phyloP scores from a whole-genome alignment of 1,140 invertebrate species.

The Oreohelix idahoensis region DNA sequence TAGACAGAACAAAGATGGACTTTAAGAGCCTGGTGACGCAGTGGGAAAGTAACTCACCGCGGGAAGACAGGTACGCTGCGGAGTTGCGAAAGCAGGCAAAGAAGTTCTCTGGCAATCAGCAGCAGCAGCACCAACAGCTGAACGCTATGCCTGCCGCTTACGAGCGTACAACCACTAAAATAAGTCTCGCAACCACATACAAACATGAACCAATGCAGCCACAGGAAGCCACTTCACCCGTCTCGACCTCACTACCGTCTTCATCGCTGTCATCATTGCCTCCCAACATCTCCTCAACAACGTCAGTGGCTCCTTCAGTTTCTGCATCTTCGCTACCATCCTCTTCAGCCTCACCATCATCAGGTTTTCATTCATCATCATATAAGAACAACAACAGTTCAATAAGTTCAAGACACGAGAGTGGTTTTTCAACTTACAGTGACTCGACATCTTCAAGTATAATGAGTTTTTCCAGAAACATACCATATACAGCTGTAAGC shows the following conservation, averaged over 20 bases:
- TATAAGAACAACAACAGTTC: not conserved
- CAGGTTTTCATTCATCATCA: not conserved
- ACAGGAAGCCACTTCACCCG: constrained; percentile 53
- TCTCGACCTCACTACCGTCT: not conserved
- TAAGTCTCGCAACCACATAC: constrained; percentile 58
- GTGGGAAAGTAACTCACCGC: constrained; percentile 52
- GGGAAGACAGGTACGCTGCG: constrained; percentile 59
- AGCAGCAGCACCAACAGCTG: constrained; percentile 29
- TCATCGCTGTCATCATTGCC: constrained; percentile 33
- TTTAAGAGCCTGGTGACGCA: constrained; percentile 44
- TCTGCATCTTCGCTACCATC: not conserved
- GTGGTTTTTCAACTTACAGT: not conserved
- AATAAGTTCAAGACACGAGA: not conserved
- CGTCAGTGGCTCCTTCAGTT: constrained; percentile 47
- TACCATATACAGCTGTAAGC: not conserved
- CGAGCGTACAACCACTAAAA: constrained; percentile 45
- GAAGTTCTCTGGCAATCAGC: constrained; percentile 47
- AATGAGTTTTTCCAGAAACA: not conserved
- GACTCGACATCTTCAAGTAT: not conserved
- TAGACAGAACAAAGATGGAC: constrained; percentile 42
- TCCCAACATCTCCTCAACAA: constrained; percentile 29
- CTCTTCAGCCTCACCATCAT: constrained; percentile 1
- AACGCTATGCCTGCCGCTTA: constrained; percentile 45
- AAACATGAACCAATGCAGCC: constrained; percentile 56
- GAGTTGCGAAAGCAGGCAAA: constrained; percentile 59